Evolutionary conservation across 2,888 invertebrate species (phyloP), one percentile per base, ranked within the genome.

Genomic region (Aspidiotus destructor): DNA sequence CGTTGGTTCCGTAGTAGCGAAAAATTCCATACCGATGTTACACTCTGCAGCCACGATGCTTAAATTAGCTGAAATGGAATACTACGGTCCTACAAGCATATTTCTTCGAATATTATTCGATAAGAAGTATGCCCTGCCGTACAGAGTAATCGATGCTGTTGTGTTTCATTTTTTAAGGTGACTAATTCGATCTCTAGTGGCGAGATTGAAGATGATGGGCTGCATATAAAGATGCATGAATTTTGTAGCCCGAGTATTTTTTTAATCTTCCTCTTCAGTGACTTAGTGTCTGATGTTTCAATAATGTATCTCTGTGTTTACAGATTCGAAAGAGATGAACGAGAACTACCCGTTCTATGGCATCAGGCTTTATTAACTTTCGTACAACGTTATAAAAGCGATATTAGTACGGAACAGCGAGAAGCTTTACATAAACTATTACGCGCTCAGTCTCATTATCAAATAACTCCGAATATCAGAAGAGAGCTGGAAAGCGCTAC

Each of bases 81-180:
- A 96, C 76, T 89, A 88, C 40, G 98, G 98, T 2, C 92, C 97
- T 0, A 96, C 90, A 78, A 96, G 95, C 42, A 92, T 98, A 75
- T 94, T 99, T 76, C 81, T 99, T 68, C 82, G 95, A 71, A 89
- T 93, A 76, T 86, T 99, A 70, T 85, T 99, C 72, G 96, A 98
- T 76, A 99, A 99, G 79, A 95, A 97, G 77, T 99, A 99, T 81
- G 95, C 97, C 0, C 81, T 99, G 68, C 98, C 98, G 0, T 97
- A 90, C 77, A 83, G 92, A 74, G 98, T 96, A 1, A 85, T 98
- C 7, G 98, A 99, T 81, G 92, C 91, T 13, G 86, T 94, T 8
- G 94, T 97, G 2, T 89, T 90, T 76, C 97, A 98, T 78, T 98
- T 97, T 77, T 76, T 95, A 48, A 86, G 89, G 93, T 93, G 79